Percentiles rank a stretch among this genome's conserved stretches.
These are phyloP conservation scores for Nymphalis io DNA, from an alignment of 1,140 invertebrate species.

Conservation along the genomic window DNA sequence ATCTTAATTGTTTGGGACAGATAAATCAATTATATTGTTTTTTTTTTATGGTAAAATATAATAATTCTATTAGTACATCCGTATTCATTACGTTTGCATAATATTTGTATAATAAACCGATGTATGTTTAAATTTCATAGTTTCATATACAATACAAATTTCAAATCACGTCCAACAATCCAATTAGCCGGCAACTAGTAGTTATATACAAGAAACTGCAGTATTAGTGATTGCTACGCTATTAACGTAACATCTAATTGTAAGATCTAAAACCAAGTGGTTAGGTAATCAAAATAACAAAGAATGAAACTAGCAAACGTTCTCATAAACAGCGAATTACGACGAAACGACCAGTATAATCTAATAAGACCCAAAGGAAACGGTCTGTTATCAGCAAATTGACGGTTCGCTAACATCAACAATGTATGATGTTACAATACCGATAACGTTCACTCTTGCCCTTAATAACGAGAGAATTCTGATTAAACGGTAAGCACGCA, in stretches of 20 bases:
- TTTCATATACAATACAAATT: too few species aligned
- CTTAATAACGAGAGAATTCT: conserved; percentile 58
- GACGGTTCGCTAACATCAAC: conserved; percentile 35
- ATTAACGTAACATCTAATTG: conserved; percentile 3
- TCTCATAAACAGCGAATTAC: conserved; percentile 22
- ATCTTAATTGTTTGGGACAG: too few species aligned
- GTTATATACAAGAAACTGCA: background rate
- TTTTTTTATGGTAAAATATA: too few species aligned
- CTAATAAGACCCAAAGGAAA: conserved; percentile 17
- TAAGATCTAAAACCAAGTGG: background rate
- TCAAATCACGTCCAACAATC: background rate
- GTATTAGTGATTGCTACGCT: background rate
- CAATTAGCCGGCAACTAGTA: background rate
- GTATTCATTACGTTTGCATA: too few species aligned
- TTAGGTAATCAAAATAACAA: conserved; percentile 1
- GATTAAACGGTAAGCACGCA: conserved; percentile 48
- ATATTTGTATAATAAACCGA: too few species aligned
- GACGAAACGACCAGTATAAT: conserved; percentile 13
- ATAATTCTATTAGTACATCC: too few species aligned
- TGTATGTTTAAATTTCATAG: too few species aligned
- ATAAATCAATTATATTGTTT: too few species aligned
- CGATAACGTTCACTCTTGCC: conserved; percentile 36
- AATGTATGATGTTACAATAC: conserved; percentile 41
- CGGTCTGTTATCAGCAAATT: conserved; percentile 30
- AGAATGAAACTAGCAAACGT: conserved; percentile 15